phyloP scores from a whole-genome alignment of 92 coral and sea anemone genomes.

The Epizoanthus fatuus region DNA sequence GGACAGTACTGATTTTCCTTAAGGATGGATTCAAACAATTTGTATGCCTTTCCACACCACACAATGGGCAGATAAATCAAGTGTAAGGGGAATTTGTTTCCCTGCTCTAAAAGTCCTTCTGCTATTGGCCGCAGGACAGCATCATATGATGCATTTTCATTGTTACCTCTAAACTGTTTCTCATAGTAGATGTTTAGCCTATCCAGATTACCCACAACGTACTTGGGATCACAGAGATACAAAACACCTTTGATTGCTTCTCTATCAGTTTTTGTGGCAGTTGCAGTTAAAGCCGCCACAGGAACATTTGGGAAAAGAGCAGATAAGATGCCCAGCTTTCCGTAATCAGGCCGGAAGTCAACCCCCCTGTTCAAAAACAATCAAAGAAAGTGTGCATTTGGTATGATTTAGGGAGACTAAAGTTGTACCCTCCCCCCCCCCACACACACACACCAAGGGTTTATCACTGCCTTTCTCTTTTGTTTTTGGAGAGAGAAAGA shows the following conservation, averaged over 20 bases:
- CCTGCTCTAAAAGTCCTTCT: slow-evolving; percentile 13
- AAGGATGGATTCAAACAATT: slow-evolving; percentile 48
- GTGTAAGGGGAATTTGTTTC: slow-evolving; percentile 50
- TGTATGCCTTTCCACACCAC: slow-evolving; percentile 72
- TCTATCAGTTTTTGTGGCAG: slow-evolving; percentile 14
- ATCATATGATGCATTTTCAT: slow-evolving; percentile 55
- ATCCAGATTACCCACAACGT: slow-evolving; percentile 32
- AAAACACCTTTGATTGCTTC: slow-evolving; percentile 5
- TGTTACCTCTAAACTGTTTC: slow-evolving; percentile 52
- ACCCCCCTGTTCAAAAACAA: slow-evolving; percentile 9
- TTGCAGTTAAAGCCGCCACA: slow-evolving; percentile 15
- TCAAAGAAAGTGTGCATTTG: not conserved
- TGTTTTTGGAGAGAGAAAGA: too few relatives aligned
- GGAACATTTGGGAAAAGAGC: slow-evolving; percentile 13
- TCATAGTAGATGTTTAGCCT: slow-evolving; percentile 54
- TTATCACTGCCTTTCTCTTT: too few relatives aligned
- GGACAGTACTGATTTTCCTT: slow-evolving; percentile 61
- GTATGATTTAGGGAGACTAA: too few relatives aligned
- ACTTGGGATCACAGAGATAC: slow-evolving; percentile 19
- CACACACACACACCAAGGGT: too few relatives aligned
- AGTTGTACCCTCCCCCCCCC: too few relatives aligned
- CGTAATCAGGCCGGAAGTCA: slow-evolving; percentile 24
- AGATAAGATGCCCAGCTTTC: slow-evolving; percentile 4
- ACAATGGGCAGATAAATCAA: slow-evolving; percentile 56
- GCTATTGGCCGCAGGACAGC: slow-evolving; percentile 54